phyloP scores from a whole-genome alignment of 2,113 vertebrate species.

The Macquaria ambigua region DNA sequence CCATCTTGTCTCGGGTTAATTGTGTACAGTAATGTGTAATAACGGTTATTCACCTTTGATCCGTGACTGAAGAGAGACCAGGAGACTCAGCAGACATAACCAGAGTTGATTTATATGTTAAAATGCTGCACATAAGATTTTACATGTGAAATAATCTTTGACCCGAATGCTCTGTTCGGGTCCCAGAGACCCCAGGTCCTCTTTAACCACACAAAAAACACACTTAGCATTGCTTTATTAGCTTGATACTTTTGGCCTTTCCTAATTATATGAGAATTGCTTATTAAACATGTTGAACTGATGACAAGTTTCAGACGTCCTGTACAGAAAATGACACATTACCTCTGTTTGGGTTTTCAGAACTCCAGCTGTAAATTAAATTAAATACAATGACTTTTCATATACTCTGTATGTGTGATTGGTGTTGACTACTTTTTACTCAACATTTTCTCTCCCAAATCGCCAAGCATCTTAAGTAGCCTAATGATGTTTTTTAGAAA shows the following conservation, averaged over 20 bases:
- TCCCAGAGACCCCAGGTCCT: too few species aligned
- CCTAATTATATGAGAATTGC: too few species aligned
- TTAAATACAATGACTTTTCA: neutral
- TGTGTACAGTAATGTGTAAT: too few species aligned
- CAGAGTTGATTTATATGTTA: neutral
- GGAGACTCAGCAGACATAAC: neutral
- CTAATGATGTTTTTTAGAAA: neutral
- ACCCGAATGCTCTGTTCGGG: too few species aligned
- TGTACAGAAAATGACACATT: too few species aligned
- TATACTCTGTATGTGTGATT: neutral
- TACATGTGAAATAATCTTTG: neutral
- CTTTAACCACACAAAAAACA: too few species aligned
- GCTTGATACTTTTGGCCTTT: too few species aligned
- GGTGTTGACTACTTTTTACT: neutral
- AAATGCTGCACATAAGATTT: neutral
- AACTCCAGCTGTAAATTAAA: neutral
- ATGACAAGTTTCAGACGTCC: neutral
- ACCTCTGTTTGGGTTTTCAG: neutral
- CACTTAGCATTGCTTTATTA: too few species aligned
- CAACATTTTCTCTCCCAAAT: neutral
- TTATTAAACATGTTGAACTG: too few species aligned
- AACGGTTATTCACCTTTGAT: neutral
- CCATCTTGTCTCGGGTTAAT: too few species aligned
- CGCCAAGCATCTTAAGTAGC: neutral
- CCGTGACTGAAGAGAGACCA: neutral